Evolutionary conservation across 2,797 vertebrate species (phyloP).

Genomic region (Garrulus glandarius): DNA sequence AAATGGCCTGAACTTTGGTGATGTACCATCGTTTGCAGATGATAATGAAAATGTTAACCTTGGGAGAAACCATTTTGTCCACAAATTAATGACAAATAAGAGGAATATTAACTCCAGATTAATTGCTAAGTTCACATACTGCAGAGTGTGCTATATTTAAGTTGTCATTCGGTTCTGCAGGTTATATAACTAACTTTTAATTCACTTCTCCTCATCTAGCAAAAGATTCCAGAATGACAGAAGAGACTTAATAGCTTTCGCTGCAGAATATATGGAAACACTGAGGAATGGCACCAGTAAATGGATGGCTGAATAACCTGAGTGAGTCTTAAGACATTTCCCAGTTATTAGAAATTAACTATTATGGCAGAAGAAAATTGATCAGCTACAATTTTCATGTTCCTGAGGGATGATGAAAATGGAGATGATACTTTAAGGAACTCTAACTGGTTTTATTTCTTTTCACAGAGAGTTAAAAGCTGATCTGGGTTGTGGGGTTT

Average conservation of each 20-base stretch:
- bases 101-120: neutral
- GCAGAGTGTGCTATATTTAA: neutral
- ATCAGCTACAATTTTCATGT: neutral
- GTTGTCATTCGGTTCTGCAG: neutral
- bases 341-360: slow-evolving; percentile 9
- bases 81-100: slow-evolving; percentile 47
- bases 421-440: neutral
- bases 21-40: neutral
- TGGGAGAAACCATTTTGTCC: slow-evolving; percentile 22
- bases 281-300: neutral
- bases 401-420: neutral
- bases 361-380: neutral
- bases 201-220: neutral
- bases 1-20: slow-evolving; percentile 14
- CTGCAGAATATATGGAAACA: neutral
- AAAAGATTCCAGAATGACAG: slow-evolving; percentile 5
- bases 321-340: neutral
- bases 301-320: neutral
- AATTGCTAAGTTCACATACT: neutral
- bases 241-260: neutral
- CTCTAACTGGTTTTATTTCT: neutral
- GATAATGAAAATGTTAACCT: slow-evolving; percentile 50
- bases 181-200: slow-evolving; percentile 15
- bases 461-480: neutral
- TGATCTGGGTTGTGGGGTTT: neutral